Evolutionary conservation across 2,113 vertebrate genomes (phyloP), one percentile per base, ranked within the genome.

Genomic region (Rhabdornis inornatus): DNA sequence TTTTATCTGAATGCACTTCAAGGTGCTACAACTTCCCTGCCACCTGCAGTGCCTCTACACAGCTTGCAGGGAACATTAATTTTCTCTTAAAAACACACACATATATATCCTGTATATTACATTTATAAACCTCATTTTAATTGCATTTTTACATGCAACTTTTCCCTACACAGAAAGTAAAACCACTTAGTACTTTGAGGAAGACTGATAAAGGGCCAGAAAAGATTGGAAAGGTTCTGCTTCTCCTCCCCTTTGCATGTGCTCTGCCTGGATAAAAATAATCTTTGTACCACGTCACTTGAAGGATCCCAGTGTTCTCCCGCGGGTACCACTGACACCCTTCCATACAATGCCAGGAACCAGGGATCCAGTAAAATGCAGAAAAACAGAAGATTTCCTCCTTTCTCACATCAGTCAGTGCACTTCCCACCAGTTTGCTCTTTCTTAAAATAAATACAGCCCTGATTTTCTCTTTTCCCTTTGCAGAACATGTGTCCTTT

Each of bases 291-390:
- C 39, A n/a, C 6, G 4, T 16, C 59, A 30, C 40, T 37, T 20
- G 13, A 64, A 53, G 0, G 6, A 49, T 17, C 37, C 1, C 27
- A 42, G 16, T 9, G 18, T 6, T 85, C n/a, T 39, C 22, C 47
- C 35, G 20, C 1, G 1, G 53, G 13, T 33, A 25, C 25, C 42
- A 4, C 13, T 2, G 2, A 52, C 1, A 2, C 44, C 47, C 4
- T 68, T 50, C 30, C 13, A 15, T 15, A 11, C 4, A 42, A 16
- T 2, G 2, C 15, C 70, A 21, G 15, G 15, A 72, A 6, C 11
- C 37, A 53, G 9, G 53, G 19, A 42, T 20, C 2, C 25, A n/a
- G 40, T 13, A n/a, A 49, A 64, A 44, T 3, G 18, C 28, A 69
- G 17, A 9, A 39, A 20, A 35, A 18, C 12, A 55, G 44, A 14